Conservation (phyloP, 2,888 invertebrate species). For the Ferdinandea cuprea region DNA sequence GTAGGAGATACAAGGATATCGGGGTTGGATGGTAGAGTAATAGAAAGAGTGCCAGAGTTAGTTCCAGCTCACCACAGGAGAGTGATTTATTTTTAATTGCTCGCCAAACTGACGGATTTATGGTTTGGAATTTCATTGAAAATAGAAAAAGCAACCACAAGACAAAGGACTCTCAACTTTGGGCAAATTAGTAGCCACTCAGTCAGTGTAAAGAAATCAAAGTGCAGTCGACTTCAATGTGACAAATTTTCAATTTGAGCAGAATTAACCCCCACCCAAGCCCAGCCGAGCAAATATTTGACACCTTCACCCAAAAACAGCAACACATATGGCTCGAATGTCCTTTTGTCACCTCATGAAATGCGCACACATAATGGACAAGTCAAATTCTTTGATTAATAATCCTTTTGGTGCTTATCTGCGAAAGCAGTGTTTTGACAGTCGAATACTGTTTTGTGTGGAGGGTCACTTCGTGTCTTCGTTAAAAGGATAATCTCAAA, state of each 20-base stretch:
- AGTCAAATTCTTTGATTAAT: conserved; percentile 82
- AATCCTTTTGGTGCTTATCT: conserved; percentile 79
- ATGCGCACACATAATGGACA: conserved; percentile 16
- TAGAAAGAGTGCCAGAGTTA: conserved; percentile 56
- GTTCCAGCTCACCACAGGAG: conserved; percentile 75
- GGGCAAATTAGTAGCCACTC: conserved; percentile 69
- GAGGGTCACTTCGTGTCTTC: conserved; percentile 62
- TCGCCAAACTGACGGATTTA: conserved; percentile 76
- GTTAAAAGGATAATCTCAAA: conserved; percentile 80
- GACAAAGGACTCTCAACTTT: conserved; percentile 52
- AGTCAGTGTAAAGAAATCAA: conserved; percentile 33
- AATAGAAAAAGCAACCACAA: neutral
- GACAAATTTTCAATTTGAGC: conserved; percentile 50
- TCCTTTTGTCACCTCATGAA: conserved; percentile 21
- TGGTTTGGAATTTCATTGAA: conserved; percentile 64
- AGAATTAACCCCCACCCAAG: conserved; percentile 1
- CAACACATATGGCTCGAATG: conserved; percentile 52
- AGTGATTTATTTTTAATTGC: conserved; percentile 77
- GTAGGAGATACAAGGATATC: conserved; percentile 52
- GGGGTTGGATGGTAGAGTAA: neutral
- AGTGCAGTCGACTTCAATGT: conserved; percentile 20
- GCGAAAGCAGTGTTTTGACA: conserved; percentile 67
- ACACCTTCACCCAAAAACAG: conserved; percentile 50
- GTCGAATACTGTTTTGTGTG: conserved; percentile 57
- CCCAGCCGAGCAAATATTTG: conserved; percentile 70